Evolutionary conservation across 2,888 invertebrate species (phyloP).

Genomic region (Alviniconcha strummeri): DNA sequence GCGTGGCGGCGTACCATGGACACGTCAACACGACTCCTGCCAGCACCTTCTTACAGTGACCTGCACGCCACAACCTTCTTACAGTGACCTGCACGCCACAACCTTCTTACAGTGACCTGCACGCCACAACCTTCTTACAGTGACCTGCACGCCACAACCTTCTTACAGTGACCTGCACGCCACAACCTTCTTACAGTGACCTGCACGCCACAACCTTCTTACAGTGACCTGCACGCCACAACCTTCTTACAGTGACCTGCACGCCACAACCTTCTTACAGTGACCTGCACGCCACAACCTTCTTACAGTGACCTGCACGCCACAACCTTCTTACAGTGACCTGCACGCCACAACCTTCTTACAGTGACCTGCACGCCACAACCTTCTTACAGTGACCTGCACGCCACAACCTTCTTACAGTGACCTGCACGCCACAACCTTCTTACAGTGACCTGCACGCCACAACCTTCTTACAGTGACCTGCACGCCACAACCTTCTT

Average conservation of each 20-base stretch:
- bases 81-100: conserved; percentile 44
- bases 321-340: conserved; percentile 48
- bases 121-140: conserved; percentile 42
- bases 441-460: conserved; percentile 49
- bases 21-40: conserved; percentile 58
- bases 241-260: conserved; percentile 50
- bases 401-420: conserved; percentile 49
- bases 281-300: conserved; percentile 53
- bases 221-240: conserved; percentile 51
- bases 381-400: conserved; percentile 50
- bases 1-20: conserved; percentile 62
- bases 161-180: conserved; percentile 46
- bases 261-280: conserved; percentile 49
- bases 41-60: conserved; percentile 48
- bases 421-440: conserved; percentile 53
- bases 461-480: conserved; percentile 48
- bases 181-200: conserved; percentile 45
- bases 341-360: conserved; percentile 53
- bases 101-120: conserved; percentile 50
- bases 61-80: conserved; percentile 41
- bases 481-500: conserved; percentile 53
- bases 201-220: conserved; percentile 53
- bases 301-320: conserved; percentile 49
- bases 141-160: conserved; percentile 45
- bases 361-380: conserved; percentile 51